Evolutionary conservation across 1,140 invertebrate species (phyloP).

Genomic region (Solenopsis invicta): DNA sequence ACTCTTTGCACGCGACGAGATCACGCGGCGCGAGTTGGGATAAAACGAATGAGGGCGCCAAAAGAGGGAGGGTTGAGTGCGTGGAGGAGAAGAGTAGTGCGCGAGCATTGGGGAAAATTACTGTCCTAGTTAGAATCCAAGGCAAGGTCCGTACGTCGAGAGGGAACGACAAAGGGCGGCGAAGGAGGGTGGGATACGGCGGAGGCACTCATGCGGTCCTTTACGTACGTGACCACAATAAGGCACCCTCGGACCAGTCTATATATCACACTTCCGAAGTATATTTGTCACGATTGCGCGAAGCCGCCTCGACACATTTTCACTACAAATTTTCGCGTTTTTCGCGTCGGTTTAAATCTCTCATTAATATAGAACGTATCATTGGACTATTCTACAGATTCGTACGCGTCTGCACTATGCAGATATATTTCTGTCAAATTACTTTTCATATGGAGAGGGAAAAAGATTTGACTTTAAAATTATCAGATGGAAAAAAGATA

Average conservation of each 20-base stretch:
- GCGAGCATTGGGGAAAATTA: conserved; percentile 66
- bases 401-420: neutral
- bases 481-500: neutral
- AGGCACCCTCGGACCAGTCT: conserved; percentile 7
- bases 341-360: neutral
- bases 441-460: neutral
- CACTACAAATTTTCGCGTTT: conserved; percentile 32
- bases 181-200: conserved; percentile 26
- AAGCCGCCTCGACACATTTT: conserved; percentile 28
- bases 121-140: conserved; percentile 53
- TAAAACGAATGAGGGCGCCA: conserved; percentile 17
- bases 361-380: neutral
- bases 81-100: conserved; percentile 21
- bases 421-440: neutral
- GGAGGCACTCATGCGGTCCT: conserved; percentile 33
- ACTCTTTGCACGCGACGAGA: conserved; percentile 23
- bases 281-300: conserved; percentile 60
- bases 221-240: conserved; percentile 65
- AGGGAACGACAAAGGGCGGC: neutral
- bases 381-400: neutral
- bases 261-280: conserved; percentile 65
- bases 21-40: neutral
- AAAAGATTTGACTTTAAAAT: neutral
- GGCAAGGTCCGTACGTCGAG: conserved; percentile 16
- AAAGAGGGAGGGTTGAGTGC: conserved; percentile 7